phyloP scores from a whole-genome alignment of 2,888 invertebrate genomes.

The Erpobdella octoculata region DNA sequence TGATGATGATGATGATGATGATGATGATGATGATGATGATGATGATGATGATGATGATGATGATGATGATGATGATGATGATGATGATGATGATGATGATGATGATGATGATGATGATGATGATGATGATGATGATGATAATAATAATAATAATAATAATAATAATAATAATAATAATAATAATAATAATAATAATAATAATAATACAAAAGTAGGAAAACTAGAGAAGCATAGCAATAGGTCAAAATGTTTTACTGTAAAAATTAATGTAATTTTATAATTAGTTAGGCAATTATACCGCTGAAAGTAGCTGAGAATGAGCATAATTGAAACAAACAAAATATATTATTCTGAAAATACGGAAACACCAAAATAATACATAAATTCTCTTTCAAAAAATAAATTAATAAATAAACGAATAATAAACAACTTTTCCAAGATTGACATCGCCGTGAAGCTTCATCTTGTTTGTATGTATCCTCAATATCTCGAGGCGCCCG shows the following conservation, averaged over 20 bases:
- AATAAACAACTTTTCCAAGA: constrained; percentile 2
- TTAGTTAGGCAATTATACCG: too few species aligned
- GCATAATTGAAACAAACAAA: too few species aligned
- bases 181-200: not conserved
- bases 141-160: not conserved
- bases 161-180: not conserved
- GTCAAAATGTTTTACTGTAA: too few species aligned
- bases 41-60: not conserved
- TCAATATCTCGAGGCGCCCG: constrained; percentile 13
- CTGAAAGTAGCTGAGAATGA: too few species aligned
- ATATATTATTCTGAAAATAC: too few species aligned
- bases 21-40: not conserved
- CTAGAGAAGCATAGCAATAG: too few species aligned
- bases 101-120: not conserved
- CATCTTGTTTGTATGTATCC: constrained; percentile 16
- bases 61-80: not conserved
- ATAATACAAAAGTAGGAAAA: too few species aligned
- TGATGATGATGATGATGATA: not conserved
- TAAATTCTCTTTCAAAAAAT: too few species aligned
- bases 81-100: not conserved
- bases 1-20: constrained; percentile 1
- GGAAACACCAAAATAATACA: too few species aligned
- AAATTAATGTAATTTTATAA: too few species aligned
- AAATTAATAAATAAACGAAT: too few species aligned
- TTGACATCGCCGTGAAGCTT: constrained; percentile 9